phyloP scores from a whole-genome alignment of 2,888 invertebrate species.

The Abrostola triplasia region DNA sequence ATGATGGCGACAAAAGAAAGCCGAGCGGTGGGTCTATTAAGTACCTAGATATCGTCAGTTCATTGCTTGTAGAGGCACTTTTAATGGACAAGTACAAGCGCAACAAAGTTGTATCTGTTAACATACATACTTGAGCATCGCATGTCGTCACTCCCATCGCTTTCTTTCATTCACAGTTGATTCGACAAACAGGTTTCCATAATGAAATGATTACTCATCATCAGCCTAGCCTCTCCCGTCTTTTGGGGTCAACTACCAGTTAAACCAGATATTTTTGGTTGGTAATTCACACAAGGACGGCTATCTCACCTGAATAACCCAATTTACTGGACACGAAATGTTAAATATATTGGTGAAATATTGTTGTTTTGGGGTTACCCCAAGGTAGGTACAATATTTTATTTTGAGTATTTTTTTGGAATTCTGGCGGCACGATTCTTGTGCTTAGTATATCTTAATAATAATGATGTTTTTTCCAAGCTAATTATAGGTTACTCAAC shows the following conservation, averaged over 20 bases:
- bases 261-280: neutral
- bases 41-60: no score
- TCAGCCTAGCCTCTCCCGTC: neutral
- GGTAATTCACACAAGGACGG: neutral
- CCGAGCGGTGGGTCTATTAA: no score
- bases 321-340: neutral
- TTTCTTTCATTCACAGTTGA: slow-evolving; percentile 5
- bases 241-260: neutral
- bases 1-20: no score
- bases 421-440: no score
- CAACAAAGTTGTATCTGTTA: neutral
- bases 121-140: slow-evolving; percentile 2
- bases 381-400: no score
- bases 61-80: no score
- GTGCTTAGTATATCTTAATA: no score
- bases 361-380: no score
- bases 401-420: no score
- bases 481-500: no score
- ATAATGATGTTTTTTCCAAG: no score
- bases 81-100: neutral
- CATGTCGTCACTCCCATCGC: neutral
- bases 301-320: neutral
- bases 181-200: neutral
- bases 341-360: no score
- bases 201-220: neutral